phyloP scores from a whole-genome alignment of 2,888 invertebrate genomes.

The Trisateles emortualis region DNA sequence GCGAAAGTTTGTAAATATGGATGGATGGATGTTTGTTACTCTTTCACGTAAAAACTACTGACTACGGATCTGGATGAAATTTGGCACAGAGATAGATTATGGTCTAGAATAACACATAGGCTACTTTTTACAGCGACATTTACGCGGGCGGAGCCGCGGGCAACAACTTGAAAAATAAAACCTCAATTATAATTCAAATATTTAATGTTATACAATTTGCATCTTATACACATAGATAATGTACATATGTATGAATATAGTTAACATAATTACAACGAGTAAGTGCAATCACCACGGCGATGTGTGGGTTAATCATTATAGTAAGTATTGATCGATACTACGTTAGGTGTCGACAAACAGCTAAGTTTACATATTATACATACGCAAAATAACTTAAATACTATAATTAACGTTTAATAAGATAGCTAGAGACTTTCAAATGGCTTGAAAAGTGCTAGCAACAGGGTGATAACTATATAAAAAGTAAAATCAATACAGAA shows the following conservation, averaged over 20 bases:
- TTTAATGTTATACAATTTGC: conserved; percentile 79
- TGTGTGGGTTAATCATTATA: conserved; percentile 21
- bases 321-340: conserved; percentile 12
- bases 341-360: conserved; percentile 15
- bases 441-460: too few relatives aligned
- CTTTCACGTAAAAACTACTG: too few relatives aligned
- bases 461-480: too few relatives aligned
- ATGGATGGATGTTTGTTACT: too few relatives aligned
- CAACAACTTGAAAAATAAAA: not conserved
- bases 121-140: too few relatives aligned
- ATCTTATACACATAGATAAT: conserved; percentile 72
- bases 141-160: too few relatives aligned
- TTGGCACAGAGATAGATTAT: too few relatives aligned
- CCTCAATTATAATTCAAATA: conserved; percentile 56
- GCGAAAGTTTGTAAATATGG: too few relatives aligned
- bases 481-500: too few relatives aligned
- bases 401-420: not conserved
- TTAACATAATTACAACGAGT: conserved; percentile 61
- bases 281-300: conserved; percentile 39
- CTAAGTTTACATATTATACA: conserved; percentile 24
- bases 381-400: conserved; percentile 17
- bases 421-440: too few relatives aligned
- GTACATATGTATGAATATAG: conserved; percentile 65
- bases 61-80: too few relatives aligned
- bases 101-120: too few relatives aligned